A percentile compares a stretch with the other conserved stretches of the same genome.
Conservation (phyloP, 2,113 vertebrate species). For the Chloroceryle aenea region DNA sequence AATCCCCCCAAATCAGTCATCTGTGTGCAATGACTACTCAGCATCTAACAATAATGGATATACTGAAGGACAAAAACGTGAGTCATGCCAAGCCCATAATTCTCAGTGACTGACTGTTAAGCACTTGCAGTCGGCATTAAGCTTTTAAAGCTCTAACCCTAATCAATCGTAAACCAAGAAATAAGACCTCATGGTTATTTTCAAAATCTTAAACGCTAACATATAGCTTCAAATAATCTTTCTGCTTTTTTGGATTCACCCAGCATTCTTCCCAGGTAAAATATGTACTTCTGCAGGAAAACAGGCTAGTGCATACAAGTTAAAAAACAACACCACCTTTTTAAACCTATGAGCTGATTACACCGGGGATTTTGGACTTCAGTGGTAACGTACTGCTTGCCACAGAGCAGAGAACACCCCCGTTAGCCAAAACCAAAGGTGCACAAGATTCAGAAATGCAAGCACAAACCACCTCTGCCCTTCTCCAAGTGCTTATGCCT, state of each 20-base stretch:
- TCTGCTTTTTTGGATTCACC: neutral
- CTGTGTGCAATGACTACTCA: slow-evolving; percentile 3
- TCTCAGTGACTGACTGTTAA: slow-evolving; percentile 45
- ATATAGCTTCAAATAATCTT: neutral
- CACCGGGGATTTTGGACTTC: neutral
- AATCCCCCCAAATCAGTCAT: neutral
- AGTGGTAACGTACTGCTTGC: neutral
- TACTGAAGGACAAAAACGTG: neutral
- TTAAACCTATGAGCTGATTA: slow-evolving; percentile 12
- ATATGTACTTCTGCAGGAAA: neutral
- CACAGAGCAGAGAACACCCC: neutral
- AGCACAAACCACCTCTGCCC: neutral
- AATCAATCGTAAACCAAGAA: neutral
- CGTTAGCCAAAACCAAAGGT: neutral
- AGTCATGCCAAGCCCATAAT: slow-evolving; percentile 17
- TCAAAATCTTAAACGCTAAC: neutral
- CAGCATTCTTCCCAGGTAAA: neutral
- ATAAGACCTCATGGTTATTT: neutral
- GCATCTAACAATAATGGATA: slow-evolving; percentile 39
- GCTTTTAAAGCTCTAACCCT: slow-evolving; percentile 37
- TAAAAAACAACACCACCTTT: neutral
- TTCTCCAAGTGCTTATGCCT: neutral
- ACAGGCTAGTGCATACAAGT: neutral
- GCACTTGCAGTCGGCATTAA: neutral
- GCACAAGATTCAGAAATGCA: neutral